A percentile compares a stretch with the other conserved stretches of the same genome.
Evolutionary conservation across 1,140 invertebrate genomes (phyloP).

Genomic region (Drosophila quadrilineata): DNA sequence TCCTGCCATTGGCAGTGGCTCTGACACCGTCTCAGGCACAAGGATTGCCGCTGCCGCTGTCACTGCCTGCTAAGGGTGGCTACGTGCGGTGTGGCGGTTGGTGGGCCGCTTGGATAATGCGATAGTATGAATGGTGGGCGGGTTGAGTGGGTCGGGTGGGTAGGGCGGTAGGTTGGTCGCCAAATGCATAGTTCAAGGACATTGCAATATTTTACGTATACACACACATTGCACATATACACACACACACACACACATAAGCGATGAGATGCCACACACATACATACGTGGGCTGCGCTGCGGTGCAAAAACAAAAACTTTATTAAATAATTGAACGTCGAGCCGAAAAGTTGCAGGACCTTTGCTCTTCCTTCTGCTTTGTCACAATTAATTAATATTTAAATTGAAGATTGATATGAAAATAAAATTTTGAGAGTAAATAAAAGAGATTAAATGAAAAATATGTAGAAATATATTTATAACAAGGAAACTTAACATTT

Average conservation of each 20-base stretch:
- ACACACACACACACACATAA: constrained; percentile 38
- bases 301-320: constrained; percentile 46
- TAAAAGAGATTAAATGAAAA: too few relatives aligned
- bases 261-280: constrained; percentile 8
- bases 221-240: constrained; percentile 42
- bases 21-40: too few relatives aligned
- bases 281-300: constrained; percentile 23
- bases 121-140: background rate
- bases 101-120: constrained; percentile 20
- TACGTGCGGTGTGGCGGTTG: constrained; percentile 10
- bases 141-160: background rate
- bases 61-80: background rate
- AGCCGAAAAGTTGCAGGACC: constrained; percentile 57
- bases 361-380: background rate
- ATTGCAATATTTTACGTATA: constrained; percentile 72
- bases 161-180: constrained; percentile 32
- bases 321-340: constrained; percentile 56
- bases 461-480: too few relatives aligned
- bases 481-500: too few relatives aligned
- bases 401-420: too few relatives aligned
- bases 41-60: too few relatives aligned
- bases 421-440: too few relatives aligned
- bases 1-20: constrained; percentile 44
- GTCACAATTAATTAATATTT: background rate
- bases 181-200: constrained; percentile 78